Base-by-base conservation (phyloP, 2,113 vertebrate species). In the Labeo rohita region DNA sequence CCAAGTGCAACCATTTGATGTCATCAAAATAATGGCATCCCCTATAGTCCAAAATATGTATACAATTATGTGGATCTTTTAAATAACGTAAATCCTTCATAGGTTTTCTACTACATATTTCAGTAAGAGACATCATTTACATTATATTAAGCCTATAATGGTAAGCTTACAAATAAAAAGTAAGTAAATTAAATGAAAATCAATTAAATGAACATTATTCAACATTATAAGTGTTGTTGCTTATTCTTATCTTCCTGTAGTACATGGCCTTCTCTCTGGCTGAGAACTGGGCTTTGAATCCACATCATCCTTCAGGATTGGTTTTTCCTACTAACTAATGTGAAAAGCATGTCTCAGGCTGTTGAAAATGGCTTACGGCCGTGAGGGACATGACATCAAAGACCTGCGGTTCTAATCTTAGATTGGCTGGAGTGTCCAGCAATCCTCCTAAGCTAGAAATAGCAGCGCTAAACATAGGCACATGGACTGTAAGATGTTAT, bases 361-460 rank as follows among this genome's bases (percentile, higher is more conserved):
- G 39, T n/a, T 23, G 13, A 8, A 15, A 52, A 77, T 54, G 23
- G n/a, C 47, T 77, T 18, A 34, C 13, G 47, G 59, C 43, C 56
- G 39, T 28, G 59, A 65, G 56, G 61, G 45, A 65, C 61, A 0
- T 34, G 79, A 45, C 43, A 34, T 81, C 39, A 81, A 49, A 16
- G 18, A 8, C 21, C 36, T 18, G 43, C 45, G 39, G 43, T n/a
- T 66, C 79, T 81, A 68, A 66, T 68, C 61, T 81, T 81, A 81
- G 61, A 49, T 45, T 12, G 39, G 56, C 56, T 28, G 13, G 8
- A 81, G 61, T 10, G 45, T 81, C 61, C 79, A 81, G 61, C 12
- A 66, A 81, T 68, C n/a, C 79, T 63, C 21, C 52, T 50, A 18
- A 66, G 5, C 43, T 66, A 61, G 79, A 68, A 81, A 81, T 81